A percentile compares a stretch with the other conserved stretches of the same genome.
phyloP scores from a whole-genome alignment of 2,113 vertebrate genomes.

The Chaenogobius annularis region DNA sequence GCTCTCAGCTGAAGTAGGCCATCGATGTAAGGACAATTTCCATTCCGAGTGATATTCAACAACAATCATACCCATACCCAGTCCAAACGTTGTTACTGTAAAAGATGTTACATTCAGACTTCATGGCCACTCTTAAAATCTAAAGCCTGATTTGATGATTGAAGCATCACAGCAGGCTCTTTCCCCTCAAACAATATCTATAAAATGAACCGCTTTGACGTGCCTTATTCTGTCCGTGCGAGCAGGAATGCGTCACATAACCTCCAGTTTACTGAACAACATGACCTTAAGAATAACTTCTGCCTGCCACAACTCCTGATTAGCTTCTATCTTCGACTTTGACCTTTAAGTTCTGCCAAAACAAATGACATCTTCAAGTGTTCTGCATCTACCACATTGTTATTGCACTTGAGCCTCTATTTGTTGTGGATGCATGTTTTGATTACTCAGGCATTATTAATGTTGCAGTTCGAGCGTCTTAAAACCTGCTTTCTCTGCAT shows the following conservation, averaged over 20 bases:
- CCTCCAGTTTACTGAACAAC: constrained; percentile 12
- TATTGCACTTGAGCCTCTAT: constrained; percentile 6
- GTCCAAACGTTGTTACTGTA: background rate
- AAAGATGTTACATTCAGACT: background rate
- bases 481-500: background rate
- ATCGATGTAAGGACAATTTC: background rate
- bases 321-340: constrained; percentile 40
- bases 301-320: constrained; percentile 46
- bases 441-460: background rate
- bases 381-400: constrained; percentile 15
- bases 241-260: background rate
- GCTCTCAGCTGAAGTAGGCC: constrained; percentile 8
- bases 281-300: constrained; percentile 34
- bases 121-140: background rate
- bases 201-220: background rate
- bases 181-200: background rate
- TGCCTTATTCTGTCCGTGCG: background rate
- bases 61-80: background rate
- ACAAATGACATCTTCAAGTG: constrained; percentile 28
- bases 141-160: background rate
- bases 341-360: constrained; percentile 57
- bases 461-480: background rate
- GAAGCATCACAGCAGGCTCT: background rate
- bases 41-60: background rate
- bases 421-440: background rate